phyloP scores from a whole-genome alignment of 1,140 invertebrate species.

The Nasonia vitripennis region DNA sequence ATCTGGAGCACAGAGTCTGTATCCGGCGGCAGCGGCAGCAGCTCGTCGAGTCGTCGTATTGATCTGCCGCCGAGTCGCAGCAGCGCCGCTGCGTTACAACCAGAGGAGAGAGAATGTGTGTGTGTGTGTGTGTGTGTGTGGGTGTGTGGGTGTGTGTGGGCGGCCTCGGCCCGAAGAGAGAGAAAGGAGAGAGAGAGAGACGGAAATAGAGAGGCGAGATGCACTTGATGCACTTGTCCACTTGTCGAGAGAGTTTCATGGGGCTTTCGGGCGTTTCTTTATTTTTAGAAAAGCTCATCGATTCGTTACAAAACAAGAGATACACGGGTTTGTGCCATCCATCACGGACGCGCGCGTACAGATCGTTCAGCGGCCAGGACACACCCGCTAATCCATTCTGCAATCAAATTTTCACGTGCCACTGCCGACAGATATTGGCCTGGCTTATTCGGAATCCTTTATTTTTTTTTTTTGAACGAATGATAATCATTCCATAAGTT shows the following conservation, averaged over 20 bases:
- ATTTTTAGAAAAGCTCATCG: no score
- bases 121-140: not conserved
- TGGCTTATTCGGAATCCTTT: not conserved
- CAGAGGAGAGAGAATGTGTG: conserved; percentile 41
- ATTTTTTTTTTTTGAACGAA: not conserved
- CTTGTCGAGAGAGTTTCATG: not conserved
- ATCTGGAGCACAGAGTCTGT: conserved; percentile 69
- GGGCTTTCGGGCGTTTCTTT: no score
- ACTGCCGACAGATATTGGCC: conserved; percentile 22
- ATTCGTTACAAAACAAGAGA: no score
- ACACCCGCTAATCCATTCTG: conserved; percentile 55
- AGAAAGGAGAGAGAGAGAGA: conserved; percentile 19
- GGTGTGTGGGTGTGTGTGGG: conserved; percentile 17
- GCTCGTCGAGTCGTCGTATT: conserved; percentile 68
- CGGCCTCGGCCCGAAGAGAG: not conserved
- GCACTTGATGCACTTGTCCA: not conserved
- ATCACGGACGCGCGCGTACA: conserved; percentile 58
- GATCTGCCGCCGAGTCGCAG: conserved; percentile 66
- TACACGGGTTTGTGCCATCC: not conserved
- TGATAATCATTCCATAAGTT: no score
- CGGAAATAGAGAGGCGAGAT: conserved; percentile 34
- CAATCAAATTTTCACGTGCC: conserved; percentile 57
- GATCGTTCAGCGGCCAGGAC: conserved; percentile 63
- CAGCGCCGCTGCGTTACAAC: conserved; percentile 52
- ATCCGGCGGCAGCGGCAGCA: conserved; percentile 67